Percentiles rank a stretch among this genome's conserved stretches.
These are phyloP conservation scores for Sebastes paucispinis DNA, from an alignment of 2,797 vertebrate genomes.

Conservation along the genomic window DNA sequence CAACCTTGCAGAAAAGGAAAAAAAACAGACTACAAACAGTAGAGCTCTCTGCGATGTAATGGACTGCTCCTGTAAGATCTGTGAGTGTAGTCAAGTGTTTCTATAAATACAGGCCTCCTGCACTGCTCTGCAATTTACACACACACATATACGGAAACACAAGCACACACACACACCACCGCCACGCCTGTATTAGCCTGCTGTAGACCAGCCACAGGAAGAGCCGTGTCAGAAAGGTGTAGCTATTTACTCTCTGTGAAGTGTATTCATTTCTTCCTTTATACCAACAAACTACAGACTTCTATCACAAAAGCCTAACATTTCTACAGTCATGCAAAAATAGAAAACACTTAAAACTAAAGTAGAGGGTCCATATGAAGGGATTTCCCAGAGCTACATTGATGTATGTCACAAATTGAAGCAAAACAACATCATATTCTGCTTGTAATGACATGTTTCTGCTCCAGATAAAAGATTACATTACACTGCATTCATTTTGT, in stretches of 20 bases:
- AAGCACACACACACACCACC: constrained; percentile 21
- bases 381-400: background rate
- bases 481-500: constrained; percentile 2
- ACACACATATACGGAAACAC: constrained; percentile 18
- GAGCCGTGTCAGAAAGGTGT: constrained; percentile 22
- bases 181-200: constrained; percentile 60
- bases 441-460: constrained; percentile 31
- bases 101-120: constrained; percentile 79
- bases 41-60: constrained; percentile 29
- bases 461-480: constrained; percentile 15
- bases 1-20: background rate
- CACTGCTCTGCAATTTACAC: constrained; percentile 72
- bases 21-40: constrained; percentile 5
- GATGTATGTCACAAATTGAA: background rate
- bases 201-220: constrained; percentile 32
- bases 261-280: background rate
- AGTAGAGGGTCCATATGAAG: background rate
- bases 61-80: constrained; percentile 60
- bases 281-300: background rate
- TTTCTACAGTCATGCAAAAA: background rate
- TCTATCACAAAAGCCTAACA: background rate
- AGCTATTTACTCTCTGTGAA: background rate
- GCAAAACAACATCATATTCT: background rate
- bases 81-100: constrained; percentile 76
- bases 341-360: background rate